phyloP scores from a whole-genome alignment of 2,113 vertebrate genomes.

The Isichthys henryi region DNA sequence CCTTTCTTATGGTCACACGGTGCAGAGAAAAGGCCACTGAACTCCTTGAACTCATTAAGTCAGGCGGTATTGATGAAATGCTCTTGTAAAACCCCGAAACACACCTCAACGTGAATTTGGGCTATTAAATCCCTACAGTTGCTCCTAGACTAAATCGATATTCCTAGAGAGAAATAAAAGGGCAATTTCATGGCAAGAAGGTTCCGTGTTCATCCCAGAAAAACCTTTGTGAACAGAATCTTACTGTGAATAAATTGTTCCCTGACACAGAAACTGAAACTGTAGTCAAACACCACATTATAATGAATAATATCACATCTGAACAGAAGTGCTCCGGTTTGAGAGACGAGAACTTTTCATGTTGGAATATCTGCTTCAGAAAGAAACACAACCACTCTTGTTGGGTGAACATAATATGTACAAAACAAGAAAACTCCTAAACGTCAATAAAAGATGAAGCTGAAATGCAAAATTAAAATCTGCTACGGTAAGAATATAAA shows the following conservation, averaged over 20 bases:
- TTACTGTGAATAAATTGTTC: neutral
- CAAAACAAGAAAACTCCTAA: neutral
- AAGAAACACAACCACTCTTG: neutral
- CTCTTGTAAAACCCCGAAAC: neutral
- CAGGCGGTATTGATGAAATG: neutral
- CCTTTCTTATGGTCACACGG: neutral
- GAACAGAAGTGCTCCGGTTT: neutral
- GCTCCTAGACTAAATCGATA: constrained; percentile 1
- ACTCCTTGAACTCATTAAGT: constrained; percentile 3
- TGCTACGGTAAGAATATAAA: neutral
- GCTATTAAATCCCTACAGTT: neutral
- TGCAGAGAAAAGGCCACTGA: neutral
- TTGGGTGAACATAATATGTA: too few species aligned
- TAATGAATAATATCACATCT: neutral
- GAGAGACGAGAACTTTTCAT: neutral
- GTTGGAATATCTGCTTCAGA: neutral
- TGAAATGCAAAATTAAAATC: neutral
- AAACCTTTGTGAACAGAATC: constrained; percentile 1
- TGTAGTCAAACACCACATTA: neutral
- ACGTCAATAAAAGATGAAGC: neutral
- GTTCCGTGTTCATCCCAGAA: neutral
- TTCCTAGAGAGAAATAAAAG: constrained; percentile 6
- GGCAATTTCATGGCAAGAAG: neutral
- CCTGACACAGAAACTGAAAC: neutral
- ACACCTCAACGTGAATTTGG: neutral